Conservation (phyloP, 2,797 vertebrate genomes). For the Dendrocincla fuliginosa region DNA sequence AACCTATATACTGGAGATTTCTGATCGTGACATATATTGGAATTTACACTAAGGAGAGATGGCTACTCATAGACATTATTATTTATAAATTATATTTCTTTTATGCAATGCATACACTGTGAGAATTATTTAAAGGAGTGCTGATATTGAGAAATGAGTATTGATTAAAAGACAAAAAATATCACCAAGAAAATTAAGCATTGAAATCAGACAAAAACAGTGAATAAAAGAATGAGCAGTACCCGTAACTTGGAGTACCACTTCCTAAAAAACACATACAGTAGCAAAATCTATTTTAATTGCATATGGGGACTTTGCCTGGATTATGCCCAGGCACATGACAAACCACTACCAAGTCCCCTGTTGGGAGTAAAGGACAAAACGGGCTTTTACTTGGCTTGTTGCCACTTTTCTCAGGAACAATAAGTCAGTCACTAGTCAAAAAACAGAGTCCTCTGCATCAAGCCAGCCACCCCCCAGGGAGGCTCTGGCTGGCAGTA, state of each 20-base stretch:
- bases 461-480: neutral
- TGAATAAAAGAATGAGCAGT: neutral
- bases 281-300: conserved; percentile 41
- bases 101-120: neutral
- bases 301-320: conserved; percentile 8
- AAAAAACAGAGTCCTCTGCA: neutral
- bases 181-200: neutral
- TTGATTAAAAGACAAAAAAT: conserved; percentile 9
- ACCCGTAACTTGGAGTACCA: neutral
- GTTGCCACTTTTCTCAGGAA: neutral
- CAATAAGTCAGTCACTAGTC: conserved; percentile 4
- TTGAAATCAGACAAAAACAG: neutral
- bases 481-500: neutral
- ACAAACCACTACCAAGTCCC: conserved; percentile 14
- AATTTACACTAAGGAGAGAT: neutral
- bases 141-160: conserved; percentile 2
- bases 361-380: conserved; percentile 31
- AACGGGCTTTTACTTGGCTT: conserved; percentile 35
- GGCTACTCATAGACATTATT: neutral
- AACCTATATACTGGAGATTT: neutral
- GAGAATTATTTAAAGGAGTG: neutral
- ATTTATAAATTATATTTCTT: neutral
- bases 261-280: neutral
- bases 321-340: conserved; percentile 30
- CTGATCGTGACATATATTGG: neutral